phyloP scores from a whole-genome alignment of 1,140 invertebrate genomes.

The Euwallacea fornicatus region DNA sequence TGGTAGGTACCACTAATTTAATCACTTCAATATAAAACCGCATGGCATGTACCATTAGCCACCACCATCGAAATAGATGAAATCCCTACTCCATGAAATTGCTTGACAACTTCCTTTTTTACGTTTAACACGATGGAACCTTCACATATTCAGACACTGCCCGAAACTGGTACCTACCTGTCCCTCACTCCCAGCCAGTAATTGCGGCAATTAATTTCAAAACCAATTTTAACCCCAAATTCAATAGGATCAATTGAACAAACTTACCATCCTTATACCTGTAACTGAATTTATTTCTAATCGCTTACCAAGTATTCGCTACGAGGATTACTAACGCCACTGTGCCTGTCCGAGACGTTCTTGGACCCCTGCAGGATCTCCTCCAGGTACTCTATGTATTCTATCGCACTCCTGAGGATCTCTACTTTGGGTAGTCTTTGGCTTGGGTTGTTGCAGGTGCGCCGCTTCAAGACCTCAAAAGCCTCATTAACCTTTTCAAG shows the following conservation, averaged over 20 bases:
- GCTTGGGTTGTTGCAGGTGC: slow-evolving; percentile 92
- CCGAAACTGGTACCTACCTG: too few species aligned
- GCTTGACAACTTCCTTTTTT: too few species aligned
- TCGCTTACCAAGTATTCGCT: slow-evolving; percentile 42
- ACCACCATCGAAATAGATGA: too few species aligned
- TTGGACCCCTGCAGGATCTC: slow-evolving; percentile 67
- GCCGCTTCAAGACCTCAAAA: slow-evolving; percentile 89
- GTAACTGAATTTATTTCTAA: not conserved
- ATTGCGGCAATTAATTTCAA: too few species aligned
- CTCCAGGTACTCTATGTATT: slow-evolving; percentile 96
- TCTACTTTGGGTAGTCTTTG: slow-evolving; percentile 96
- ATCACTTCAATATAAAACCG: too few species aligned
- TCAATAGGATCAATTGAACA: not conserved
- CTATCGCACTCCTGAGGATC: slow-evolving; percentile 94
- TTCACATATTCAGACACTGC: too few species aligned
- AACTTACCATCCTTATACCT: not conserved
- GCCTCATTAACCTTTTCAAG: slow-evolving; percentile 89
- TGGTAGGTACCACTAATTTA: too few species aligned
- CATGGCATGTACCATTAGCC: too few species aligned
- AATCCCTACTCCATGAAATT: too few species aligned
- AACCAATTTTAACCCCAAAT: too few species aligned
- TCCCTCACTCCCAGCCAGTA: too few species aligned
- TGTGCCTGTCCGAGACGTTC: slow-evolving; percentile 18
- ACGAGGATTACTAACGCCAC: slow-evolving; percentile 1
- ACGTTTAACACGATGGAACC: too few species aligned